Percentiles rank a stretch among this genome's conserved stretches.
Conservation (phyloP, 2,797 vertebrate genomes). For the Coregonus suidteri region DNA sequence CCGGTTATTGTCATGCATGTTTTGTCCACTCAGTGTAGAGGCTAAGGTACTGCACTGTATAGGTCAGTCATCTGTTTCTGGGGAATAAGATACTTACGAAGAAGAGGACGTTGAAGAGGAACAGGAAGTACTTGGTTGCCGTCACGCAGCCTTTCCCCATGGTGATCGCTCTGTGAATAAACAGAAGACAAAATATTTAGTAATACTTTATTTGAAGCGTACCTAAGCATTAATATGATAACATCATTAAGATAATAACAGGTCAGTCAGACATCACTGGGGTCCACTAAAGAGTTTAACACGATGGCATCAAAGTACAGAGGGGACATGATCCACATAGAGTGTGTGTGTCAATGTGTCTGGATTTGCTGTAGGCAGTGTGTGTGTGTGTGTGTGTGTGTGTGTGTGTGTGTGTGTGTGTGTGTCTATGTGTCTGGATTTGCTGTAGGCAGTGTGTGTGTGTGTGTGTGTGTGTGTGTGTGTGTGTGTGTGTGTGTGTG, state of each 20-base stretch:
- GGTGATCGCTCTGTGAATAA: slow-evolving; percentile 28
- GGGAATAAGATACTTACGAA: slow-evolving; percentile 57
- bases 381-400: slow-evolving; percentile 7
- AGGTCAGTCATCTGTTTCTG: background rate
- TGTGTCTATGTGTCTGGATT: background rate
- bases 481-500: background rate
- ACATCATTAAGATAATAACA: background rate
- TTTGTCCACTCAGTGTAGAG: too few relatives aligned
- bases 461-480: background rate
- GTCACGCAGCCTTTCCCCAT: slow-evolving; percentile 68
- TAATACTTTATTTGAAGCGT: too few relatives aligned
- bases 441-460: too few relatives aligned
- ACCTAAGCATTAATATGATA: background rate
- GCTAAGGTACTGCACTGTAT: too few relatives aligned
- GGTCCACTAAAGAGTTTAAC: background rate
- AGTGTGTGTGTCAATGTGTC: slow-evolving; percentile 1
- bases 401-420: background rate
- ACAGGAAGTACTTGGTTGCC: slow-evolving; percentile 68
- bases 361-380: too few relatives aligned
- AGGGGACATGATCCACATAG: too few relatives aligned
- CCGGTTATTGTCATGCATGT: too few relatives aligned
- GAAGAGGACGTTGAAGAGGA: slow-evolving; percentile 69
- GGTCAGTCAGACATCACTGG: background rate
- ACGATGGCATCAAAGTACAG: background rate
- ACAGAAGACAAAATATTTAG: background rate